phyloP scores from a whole-genome alignment of 2,113 vertebrate species.

The Azemiops feae region DNA sequence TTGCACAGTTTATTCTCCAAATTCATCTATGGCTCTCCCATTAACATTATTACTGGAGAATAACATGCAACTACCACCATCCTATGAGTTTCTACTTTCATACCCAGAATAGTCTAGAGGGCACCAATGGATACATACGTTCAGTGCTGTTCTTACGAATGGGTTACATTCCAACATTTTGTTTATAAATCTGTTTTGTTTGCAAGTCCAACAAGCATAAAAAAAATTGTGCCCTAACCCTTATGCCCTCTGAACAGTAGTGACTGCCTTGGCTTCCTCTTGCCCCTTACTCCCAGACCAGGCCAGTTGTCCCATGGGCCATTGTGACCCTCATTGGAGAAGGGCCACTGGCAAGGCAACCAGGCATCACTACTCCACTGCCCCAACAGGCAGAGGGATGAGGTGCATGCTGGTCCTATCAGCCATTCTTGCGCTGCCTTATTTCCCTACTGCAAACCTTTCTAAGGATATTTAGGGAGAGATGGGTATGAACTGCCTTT shows the following conservation, averaged over 20 bases:
- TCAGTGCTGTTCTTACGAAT: neutral
- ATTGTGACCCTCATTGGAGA: neutral
- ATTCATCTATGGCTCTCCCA: neutral
- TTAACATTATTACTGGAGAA: neutral
- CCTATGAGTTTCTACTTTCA: neutral
- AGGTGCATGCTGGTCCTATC: neutral
- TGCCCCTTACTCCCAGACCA: neutral
- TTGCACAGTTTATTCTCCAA: neutral
- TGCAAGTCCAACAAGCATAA: neutral
- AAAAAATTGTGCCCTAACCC: neutral
- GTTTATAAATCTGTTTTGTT: neutral
- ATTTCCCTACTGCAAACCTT: neutral
- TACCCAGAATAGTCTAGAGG: neutral
- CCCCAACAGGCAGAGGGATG: neutral
- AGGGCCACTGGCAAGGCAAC: neutral
- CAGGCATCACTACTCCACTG: neutral
- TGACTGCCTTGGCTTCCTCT: neutral
- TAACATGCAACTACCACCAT: neutral
- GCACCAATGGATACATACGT: neutral
- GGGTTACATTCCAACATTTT: neutral
- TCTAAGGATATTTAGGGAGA: neutral
- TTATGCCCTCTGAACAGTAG: too few relatives aligned
- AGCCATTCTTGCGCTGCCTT: neutral
- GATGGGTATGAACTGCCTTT: neutral
- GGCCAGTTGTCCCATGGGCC: neutral